A percentile compares a stretch with the other conserved stretches of the same genome.
These are phyloP conservation scores for Alouatta palliata DNA, from an alignment of 2,113 vertebrate species.

Conservation along the genomic window DNA sequence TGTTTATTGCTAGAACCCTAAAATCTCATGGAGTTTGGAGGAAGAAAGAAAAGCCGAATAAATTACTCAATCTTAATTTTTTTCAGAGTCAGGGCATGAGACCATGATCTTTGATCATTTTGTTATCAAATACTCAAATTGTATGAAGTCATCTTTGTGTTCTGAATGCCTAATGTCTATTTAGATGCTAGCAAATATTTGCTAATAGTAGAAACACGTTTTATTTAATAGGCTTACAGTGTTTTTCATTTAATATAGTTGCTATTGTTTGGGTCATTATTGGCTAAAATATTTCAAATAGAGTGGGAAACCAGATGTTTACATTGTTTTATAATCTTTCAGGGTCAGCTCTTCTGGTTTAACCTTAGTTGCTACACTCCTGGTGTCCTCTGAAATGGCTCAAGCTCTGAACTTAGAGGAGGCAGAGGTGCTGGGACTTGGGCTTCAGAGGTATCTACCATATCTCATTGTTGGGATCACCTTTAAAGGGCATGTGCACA, in stretches of 20 bases:
- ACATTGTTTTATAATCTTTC: background rate
- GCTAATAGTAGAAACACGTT: background rate
- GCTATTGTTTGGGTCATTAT: background rate
- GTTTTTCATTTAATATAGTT: constrained; percentile 4
- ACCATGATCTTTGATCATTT: background rate
- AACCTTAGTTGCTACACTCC: background rate
- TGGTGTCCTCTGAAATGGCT: background rate
- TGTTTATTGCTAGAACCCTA: background rate
- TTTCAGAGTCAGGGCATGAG: background rate
- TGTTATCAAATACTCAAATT: background rate
- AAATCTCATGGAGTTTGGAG: background rate
- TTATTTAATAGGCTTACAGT: background rate
- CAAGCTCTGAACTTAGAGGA: background rate
- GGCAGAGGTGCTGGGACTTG: background rate
- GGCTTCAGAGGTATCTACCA: background rate
- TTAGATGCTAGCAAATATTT: constrained; percentile 1
- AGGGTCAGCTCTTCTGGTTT: background rate
- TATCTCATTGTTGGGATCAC: background rate
- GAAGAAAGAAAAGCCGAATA: constrained; percentile 15
- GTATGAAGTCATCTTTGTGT: background rate
- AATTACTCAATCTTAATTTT: background rate
- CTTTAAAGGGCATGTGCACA: constrained; percentile 22
- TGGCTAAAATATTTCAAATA: background rate
- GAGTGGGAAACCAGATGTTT: background rate
- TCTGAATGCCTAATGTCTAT: background rate